Percentiles rank a stretch among this genome's conserved stretches.
Conservation (phyloP, 1,140 invertebrate species). For the Calephelis virginiensis region DNA sequence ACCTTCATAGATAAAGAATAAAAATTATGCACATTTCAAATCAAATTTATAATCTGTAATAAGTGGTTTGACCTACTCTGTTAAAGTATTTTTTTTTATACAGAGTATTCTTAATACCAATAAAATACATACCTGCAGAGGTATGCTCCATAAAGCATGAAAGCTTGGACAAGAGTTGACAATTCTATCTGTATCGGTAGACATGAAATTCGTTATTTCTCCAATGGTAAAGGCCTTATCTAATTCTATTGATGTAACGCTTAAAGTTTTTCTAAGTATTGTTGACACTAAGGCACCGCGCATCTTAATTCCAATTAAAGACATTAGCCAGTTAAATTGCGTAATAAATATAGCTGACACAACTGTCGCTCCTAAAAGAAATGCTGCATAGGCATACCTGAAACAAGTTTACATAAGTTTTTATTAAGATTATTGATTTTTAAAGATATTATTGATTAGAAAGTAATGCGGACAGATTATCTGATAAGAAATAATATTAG, state of each 20-base stretch:
- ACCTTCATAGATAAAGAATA: too few species aligned
- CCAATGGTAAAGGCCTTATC: constrained; percentile 85
- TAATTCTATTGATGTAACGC: constrained; percentile 78
- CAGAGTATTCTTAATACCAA: too few species aligned
- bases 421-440: not conserved
- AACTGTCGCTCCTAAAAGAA: constrained; percentile 83
- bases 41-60: too few species aligned
- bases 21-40: too few species aligned
- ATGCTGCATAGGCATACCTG: constrained; percentile 88
- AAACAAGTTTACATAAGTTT: constrained; percentile 29
- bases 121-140: constrained; percentile 85
- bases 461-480: too few species aligned
- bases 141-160: constrained; percentile 97
- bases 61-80: too few species aligned
- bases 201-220: constrained; percentile 98
- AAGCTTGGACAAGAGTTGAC: constrained; percentile 97
- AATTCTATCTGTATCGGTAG: constrained; percentile 96
- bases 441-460: too few species aligned
- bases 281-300: constrained; percentile 89
- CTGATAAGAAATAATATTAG: too few species aligned
- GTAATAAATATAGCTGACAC: constrained; percentile 88
- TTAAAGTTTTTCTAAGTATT: constrained; percentile 92
- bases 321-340: constrained; percentile 95
- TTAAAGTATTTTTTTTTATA: too few species aligned
- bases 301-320: constrained; percentile 92